Evolutionary conservation across 2,888 invertebrate genomes (phyloP).

Genomic region (Drosophila neonasuta): DNA sequence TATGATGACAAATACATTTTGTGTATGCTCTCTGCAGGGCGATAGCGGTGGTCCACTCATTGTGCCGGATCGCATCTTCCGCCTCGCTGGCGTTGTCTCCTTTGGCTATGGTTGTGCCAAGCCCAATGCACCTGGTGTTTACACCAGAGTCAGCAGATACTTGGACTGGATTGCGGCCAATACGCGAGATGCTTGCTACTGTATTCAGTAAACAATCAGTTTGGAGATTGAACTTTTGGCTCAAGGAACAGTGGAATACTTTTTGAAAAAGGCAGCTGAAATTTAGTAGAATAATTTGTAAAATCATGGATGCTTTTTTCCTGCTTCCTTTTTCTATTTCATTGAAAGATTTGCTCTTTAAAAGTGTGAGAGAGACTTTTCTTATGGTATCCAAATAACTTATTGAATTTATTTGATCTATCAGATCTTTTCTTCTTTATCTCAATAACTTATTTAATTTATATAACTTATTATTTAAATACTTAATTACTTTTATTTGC

Average conservation of each 20-base stretch:
- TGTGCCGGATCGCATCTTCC: slow-evolving; percentile 72
- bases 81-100: slow-evolving; percentile 79
- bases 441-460: neutral
- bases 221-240: neutral
- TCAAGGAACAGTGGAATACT: neutral
- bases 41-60: slow-evolving; percentile 81
- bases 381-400: neutral
- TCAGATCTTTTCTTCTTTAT: too few species aligned
- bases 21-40: slow-evolving; percentile 62
- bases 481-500: too few species aligned
- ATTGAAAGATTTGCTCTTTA: neutral
- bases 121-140: slow-evolving; percentile 79
- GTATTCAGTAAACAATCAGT: slow-evolving; percentile 41
- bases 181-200: slow-evolving; percentile 79
- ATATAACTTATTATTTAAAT: neutral
- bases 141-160: slow-evolving; percentile 79
- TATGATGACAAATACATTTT: neutral
- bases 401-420: neutral
- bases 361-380: neutral
- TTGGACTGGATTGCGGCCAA: slow-evolving; percentile 78
- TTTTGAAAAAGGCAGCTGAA: neutral
- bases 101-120: slow-evolving; percentile 80
- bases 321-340: neutral
- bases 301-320: neutral
- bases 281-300: neutral